These are phyloP conservation scores for zebrafish (Danio rerio) DNA, from an alignment of 2,113 vertebrate species.

Conservation along the genomic window DNA sequence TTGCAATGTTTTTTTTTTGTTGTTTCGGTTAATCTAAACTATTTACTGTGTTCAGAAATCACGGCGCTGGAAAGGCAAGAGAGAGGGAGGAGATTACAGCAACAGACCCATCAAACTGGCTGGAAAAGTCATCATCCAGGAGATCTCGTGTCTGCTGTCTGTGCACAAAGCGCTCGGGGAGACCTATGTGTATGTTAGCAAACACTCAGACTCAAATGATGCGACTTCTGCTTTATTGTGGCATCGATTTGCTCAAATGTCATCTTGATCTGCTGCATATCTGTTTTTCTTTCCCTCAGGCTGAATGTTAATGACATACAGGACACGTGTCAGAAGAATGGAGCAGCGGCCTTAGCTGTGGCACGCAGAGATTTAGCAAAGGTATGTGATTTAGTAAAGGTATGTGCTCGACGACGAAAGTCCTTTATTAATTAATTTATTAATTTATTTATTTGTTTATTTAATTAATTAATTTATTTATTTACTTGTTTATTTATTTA, in stretches of 20 bases:
- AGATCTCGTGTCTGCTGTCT: constrained; percentile 92
- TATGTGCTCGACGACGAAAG: too few species aligned
- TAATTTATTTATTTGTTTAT: too few species aligned
- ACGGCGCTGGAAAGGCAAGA: constrained; percentile 92
- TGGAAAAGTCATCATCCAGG: constrained; percentile 96
- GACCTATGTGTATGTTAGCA: constrained; percentile 85
- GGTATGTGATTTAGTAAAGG: constrained; percentile 72
- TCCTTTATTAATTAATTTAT: too few species aligned
- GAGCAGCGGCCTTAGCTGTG: constrained; percentile 83
- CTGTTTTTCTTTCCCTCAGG: constrained; percentile 70
- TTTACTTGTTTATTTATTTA: too few species aligned
- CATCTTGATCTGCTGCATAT: background rate
- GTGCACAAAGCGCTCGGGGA: constrained; percentile 93
- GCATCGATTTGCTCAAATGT: background rate
- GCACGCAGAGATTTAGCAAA: constrained; percentile 93
- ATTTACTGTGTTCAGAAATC: constrained; percentile 85
- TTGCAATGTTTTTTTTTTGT: background rate
- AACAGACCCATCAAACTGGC: constrained; percentile 92
- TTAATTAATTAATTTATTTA: too few species aligned
- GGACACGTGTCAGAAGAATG: constrained; percentile 96
- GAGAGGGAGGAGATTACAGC: constrained; percentile 84
- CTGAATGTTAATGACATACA: constrained; percentile 92
- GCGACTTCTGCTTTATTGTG: too few species aligned
- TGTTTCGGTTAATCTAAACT: too few species aligned
- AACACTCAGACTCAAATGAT: too few species aligned